These are phyloP conservation scores for Lottia gigantea DNA, from an alignment of 2,888 invertebrate genomes.

Conservation along the genomic window DNA sequence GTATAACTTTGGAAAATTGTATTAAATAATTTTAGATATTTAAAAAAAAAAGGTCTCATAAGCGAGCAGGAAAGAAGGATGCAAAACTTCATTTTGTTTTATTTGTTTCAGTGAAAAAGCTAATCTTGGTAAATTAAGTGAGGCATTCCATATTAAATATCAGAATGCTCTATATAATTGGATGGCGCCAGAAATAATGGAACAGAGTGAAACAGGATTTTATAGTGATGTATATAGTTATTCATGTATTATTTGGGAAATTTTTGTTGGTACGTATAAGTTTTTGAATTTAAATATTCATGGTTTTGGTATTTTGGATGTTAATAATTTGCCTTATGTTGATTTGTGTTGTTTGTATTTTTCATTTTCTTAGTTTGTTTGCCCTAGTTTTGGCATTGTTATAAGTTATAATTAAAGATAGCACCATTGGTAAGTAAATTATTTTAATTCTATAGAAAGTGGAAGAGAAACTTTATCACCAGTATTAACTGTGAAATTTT, in stretches of 20 bases:
- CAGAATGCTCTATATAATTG: constrained; percentile 65
- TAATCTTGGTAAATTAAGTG: constrained; percentile 47
- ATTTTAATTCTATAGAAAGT: no score
- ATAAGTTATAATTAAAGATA: not conserved
- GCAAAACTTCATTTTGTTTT: no score
- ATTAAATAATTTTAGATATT: no score
- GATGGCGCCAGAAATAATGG: constrained; percentile 70
- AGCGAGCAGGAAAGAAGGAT: no score
- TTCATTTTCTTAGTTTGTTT: not conserved
- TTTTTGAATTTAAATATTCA: not conserved
- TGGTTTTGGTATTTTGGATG: no score
- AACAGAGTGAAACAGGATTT: constrained; percentile 57
- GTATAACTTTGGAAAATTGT: no score
- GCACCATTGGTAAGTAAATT: no score
- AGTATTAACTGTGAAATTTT: no score
- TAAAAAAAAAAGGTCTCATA: no score
- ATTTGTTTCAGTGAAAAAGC: constrained; percentile 40
- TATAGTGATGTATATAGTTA: constrained; percentile 69
- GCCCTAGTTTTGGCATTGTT: not conserved
- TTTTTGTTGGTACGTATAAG: constrained; percentile 53
- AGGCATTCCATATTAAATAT: constrained; percentile 29
- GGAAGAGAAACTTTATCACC: no score
- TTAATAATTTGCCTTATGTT: not conserved
- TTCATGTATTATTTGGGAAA: constrained; percentile 69
- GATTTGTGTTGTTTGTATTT: not conserved